Percentiles rank a stretch among this genome's conserved stretches.
phyloP scores from a whole-genome alignment of 2,888 invertebrate species.

The Invenusta paracnida region DNA sequence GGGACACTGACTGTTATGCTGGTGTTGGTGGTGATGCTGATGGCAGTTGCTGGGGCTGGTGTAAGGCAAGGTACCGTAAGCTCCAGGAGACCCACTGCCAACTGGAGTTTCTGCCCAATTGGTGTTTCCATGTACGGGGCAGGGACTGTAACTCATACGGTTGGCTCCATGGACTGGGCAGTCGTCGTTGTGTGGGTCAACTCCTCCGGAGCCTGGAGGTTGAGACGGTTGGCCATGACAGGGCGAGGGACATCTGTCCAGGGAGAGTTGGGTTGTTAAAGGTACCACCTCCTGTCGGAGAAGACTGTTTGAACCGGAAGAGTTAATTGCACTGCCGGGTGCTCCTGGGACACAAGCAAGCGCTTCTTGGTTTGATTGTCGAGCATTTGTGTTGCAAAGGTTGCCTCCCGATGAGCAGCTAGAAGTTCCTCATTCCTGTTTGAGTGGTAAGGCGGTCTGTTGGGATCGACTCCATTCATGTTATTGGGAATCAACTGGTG shows the following conservation, averaged over 20 bases:
- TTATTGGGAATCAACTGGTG: background rate
- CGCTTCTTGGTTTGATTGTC: slow-evolving; percentile 22
- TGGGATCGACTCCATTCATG: background rate
- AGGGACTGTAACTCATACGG: slow-evolving; percentile 1
- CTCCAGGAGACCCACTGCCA: background rate
- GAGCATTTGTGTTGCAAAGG: slow-evolving; percentile 3
- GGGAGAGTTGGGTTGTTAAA: slow-evolving; percentile 1
- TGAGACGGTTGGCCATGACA: background rate
- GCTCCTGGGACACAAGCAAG: background rate
- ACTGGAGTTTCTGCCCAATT: background rate
- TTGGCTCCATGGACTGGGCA: background rate
- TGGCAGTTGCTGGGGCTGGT: background rate
- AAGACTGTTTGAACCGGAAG: background rate
- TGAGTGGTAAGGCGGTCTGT: background rate
- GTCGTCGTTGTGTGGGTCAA: slow-evolving; percentile 7
- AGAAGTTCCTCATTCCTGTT: background rate
- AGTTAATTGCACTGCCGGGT: background rate
- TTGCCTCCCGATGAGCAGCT: background rate
- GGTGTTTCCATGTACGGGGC: background rate
- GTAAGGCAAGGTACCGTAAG: background rate
- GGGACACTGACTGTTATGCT: background rate
- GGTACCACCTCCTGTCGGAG: background rate
- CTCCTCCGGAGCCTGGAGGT: no score
- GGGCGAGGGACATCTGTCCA: background rate
- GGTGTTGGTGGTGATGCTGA: background rate